Percentiles rank a stretch among this genome's conserved stretches.
These are phyloP conservation scores for Latrodectus hesperus DNA, from an alignment of 2,888 invertebrate genomes.

Conservation along the genomic window DNA sequence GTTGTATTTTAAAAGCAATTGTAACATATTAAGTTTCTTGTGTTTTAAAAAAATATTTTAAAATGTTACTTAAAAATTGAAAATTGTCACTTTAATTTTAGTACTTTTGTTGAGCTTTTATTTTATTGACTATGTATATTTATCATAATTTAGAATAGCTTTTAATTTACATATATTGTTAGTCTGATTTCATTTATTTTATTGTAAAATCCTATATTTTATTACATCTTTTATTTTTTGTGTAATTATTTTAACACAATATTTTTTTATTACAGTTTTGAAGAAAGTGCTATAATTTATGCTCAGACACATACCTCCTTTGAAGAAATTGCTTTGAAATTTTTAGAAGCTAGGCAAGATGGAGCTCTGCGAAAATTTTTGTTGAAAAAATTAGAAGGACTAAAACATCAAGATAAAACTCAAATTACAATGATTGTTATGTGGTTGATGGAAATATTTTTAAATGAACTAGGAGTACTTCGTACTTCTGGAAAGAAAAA, in stretches of 20 bases:
- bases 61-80: too few species aligned
- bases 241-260: not conserved
- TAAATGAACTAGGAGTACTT: slow-evolving; percentile 89
- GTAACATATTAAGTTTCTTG: too few species aligned
- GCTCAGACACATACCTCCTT: slow-evolving; percentile 94
- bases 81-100: too few species aligned
- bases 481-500: slow-evolving; percentile 75
- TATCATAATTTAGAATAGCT: too few species aligned
- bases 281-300: slow-evolving; percentile 89
- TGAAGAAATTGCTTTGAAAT: slow-evolving; percentile 94
- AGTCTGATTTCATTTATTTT: too few species aligned
- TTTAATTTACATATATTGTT: too few species aligned
- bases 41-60: too few species aligned
- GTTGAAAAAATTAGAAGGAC: slow-evolving; percentile 84
- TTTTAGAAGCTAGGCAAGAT: slow-evolving; percentile 86
- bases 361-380: slow-evolving; percentile 91
- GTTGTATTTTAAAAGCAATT: too few species aligned
- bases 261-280: slow-evolving; percentile 77
- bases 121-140: too few species aligned
- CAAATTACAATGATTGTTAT: slow-evolving; percentile 93
- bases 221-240: too few species aligned
- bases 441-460: slow-evolving; percentile 94
- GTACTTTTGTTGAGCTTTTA: too few species aligned
- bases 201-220: too few species aligned
- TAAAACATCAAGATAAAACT: slow-evolving; percentile 84